Percentiles rank a stretch among this genome's conserved stretches.
Evolutionary conservation across 1,140 invertebrate species (phyloP).

Genomic region (Elymnias hypermnestra): DNA sequence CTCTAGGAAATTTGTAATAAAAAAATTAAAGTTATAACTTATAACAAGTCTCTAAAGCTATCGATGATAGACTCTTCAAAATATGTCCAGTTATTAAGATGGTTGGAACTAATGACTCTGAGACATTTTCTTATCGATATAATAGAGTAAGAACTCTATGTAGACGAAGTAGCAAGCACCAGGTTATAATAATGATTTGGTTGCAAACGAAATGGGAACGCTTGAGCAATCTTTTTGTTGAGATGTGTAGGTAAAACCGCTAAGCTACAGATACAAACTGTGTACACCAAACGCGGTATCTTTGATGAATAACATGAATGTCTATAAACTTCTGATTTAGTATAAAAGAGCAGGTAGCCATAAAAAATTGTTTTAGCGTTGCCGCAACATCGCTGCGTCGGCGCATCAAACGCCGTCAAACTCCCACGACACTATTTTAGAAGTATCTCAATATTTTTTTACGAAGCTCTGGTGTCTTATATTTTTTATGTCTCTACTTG

Average conservation of each 20-base stretch:
- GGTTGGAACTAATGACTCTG: no score
- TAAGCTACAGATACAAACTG: background rate
- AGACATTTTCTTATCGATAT: no score
- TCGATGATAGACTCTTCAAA: no score
- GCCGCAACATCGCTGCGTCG: slow-evolving; percentile 32
- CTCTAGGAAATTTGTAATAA: no score
- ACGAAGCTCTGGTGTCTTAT: background rate
- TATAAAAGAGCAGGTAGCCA: slow-evolving; percentile 61
- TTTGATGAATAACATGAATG: slow-evolving; percentile 41
- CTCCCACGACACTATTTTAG: slow-evolving; percentile 63
- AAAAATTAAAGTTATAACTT: no score
- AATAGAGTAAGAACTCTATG: no score
- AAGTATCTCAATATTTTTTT: slow-evolving; percentile 44
- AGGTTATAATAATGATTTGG: no score
- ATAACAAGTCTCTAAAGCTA: no score
- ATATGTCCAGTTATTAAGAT: no score
- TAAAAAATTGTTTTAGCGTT: slow-evolving; percentile 45
- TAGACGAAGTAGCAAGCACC: no score
- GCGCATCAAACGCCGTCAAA: slow-evolving; percentile 52
- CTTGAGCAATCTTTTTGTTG: background rate
- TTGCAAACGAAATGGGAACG: no score
- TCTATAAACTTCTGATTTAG: slow-evolving; percentile 57
- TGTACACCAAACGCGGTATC: slow-evolving; percentile 31
- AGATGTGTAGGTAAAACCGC: background rate
- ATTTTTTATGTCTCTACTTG: background rate